A percentile compares a stretch with the other conserved stretches of the same genome.
Conservation (phyloP, 2,888 invertebrate genomes). For the Amphipyra berbera region DNA sequence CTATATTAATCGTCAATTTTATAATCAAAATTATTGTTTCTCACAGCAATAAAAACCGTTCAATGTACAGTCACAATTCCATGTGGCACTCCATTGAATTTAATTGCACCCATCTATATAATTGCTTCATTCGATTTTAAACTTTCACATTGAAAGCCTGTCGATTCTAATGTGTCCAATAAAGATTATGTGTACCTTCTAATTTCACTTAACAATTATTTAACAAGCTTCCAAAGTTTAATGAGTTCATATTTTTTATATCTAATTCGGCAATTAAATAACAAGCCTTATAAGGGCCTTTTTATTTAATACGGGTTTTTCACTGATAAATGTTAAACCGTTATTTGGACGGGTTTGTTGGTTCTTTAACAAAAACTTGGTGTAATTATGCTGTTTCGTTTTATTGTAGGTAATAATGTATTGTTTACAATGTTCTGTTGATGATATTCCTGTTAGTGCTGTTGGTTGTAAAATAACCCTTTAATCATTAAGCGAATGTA, state of each 20-base stretch:
- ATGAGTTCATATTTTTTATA: constrained; percentile 66
- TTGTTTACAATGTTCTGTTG: constrained; percentile 42
- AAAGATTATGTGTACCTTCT: constrained; percentile 78
- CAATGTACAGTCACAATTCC: constrained; percentile 76
- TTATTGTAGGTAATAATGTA: constrained; percentile 53
- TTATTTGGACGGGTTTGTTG: constrained; percentile 18
- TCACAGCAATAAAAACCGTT: constrained; percentile 84
- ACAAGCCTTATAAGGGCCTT: constrained; percentile 46
- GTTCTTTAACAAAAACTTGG: constrained; percentile 38
- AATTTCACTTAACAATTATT: constrained; percentile 73
- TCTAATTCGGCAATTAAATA: constrained; percentile 62
- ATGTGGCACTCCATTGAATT: constrained; percentile 83
- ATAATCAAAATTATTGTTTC: constrained; percentile 86
- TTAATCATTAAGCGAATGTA: constrained; percentile 34
- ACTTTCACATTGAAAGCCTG: constrained; percentile 82
- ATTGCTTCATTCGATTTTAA: constrained; percentile 81
- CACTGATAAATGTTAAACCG: constrained; percentile 28
- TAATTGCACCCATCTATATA: constrained; percentile 86
- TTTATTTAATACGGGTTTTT: constrained; percentile 34
- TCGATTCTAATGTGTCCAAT: constrained; percentile 81
- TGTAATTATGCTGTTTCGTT: constrained; percentile 54
- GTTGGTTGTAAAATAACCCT: constrained; percentile 47
- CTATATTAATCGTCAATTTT: constrained; percentile 78
- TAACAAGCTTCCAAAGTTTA: constrained; percentile 71
- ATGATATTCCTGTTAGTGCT: constrained; percentile 30